Conservation (phyloP, 92 coral and sea anemone species). For the Virgularia gustaviana region DNA sequence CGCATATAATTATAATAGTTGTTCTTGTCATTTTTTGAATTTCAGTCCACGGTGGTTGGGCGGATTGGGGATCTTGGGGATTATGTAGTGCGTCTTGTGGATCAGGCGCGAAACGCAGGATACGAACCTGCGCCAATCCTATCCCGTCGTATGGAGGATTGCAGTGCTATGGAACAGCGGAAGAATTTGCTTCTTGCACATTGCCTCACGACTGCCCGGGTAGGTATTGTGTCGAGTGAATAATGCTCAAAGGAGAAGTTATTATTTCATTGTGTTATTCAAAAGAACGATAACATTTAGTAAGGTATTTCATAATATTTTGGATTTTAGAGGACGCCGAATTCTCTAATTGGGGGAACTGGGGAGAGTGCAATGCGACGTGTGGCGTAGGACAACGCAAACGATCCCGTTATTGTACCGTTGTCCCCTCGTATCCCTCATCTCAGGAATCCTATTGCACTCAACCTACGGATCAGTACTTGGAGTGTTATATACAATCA, state of each 20-base stretch:
- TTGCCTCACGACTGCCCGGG: not conserved
- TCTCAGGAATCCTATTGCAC: conserved; percentile 15
- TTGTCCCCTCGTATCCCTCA: conserved; percentile 23
- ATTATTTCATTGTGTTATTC: no score
- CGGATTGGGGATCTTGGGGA: conserved; percentile 25
- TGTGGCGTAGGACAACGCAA: conserved; percentile 20
- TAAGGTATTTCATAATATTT: not conserved
- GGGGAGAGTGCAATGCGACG: conserved; percentile 17
- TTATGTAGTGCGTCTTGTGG: conserved; percentile 22
- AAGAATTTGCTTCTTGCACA: not conserved
- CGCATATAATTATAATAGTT: no score
- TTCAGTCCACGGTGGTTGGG: conserved; percentile 13
- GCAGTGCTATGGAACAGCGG: not conserved
- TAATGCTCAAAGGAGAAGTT: not conserved
- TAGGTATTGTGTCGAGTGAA: not conserved
- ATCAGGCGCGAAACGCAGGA: conserved; percentile 11
- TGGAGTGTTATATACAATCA: conserved; percentile 13
- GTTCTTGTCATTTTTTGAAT: not conserved
- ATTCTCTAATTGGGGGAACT: conserved; percentile 17
- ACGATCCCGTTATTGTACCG: conserved; percentile 24
- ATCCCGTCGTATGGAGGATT: conserved; percentile 19
- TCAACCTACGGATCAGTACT: conserved; percentile 14
- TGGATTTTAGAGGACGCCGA: conserved; percentile 5
- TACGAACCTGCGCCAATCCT: conserved; percentile 7
- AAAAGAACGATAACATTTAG: no score